Conservation (phyloP, 2,113 vertebrate genomes). For the Apteryx mantelli region DNA sequence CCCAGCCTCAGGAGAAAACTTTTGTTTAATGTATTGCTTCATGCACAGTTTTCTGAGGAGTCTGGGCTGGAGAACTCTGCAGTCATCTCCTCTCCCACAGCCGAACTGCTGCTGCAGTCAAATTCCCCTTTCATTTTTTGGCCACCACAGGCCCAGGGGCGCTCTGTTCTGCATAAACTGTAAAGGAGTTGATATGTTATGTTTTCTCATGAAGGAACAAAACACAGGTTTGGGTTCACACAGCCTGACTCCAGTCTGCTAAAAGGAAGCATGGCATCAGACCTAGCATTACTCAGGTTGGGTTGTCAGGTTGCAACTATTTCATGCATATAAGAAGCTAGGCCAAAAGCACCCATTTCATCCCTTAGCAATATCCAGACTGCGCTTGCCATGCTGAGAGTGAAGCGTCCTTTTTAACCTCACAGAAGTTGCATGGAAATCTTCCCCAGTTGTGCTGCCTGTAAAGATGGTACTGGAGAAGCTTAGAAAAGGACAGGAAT, state of each 20-base stretch:
- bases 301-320: background rate
- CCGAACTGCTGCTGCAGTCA: background rate
- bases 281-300: background rate
- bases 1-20: background rate
- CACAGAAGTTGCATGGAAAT: fast-evolving
- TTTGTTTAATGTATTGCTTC: background rate
- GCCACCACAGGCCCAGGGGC: background rate
- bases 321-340: background rate
- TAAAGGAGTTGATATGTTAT: background rate
- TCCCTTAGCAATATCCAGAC: background rate
- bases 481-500: background rate
- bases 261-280: background rate
- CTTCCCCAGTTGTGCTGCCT: fast-evolving
- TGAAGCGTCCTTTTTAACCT: background rate
- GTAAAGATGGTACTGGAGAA: background rate
- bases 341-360: conserved; percentile 21
- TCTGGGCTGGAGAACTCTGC: background rate
- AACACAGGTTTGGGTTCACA: background rate
- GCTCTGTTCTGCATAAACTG: background rate
- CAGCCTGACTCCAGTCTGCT: background rate
- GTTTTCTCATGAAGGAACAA: background rate
- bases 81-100: background rate
- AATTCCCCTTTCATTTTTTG: background rate
- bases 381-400: background rate
- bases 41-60: background rate